phyloP scores from a whole-genome alignment of 2,113 vertebrate species.

The Microtus pennsylvanicus region DNA sequence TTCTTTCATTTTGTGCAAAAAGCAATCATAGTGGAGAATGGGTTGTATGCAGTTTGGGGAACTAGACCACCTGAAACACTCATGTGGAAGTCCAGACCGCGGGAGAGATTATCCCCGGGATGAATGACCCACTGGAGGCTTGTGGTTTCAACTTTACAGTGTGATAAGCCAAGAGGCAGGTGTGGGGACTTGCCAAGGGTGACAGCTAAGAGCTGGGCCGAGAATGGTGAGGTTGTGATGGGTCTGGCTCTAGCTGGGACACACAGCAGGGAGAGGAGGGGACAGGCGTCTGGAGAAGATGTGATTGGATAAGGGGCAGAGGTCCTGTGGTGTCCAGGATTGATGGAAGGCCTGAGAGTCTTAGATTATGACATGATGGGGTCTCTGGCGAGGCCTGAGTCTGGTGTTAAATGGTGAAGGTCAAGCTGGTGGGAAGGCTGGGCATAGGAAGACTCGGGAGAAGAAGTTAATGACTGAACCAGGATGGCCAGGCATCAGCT shows the following conservation, averaged over 20 bases:
- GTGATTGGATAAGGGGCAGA: too few species aligned
- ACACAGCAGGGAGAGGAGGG: neutral
- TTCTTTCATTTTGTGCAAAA: neutral
- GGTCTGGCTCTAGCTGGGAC: neutral
- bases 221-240: neutral
- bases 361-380: neutral
- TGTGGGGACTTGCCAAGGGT: neutral
- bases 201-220: neutral
- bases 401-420: neutral
- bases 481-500: neutral
- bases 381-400: neutral
- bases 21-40: neutral
- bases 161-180: neutral
- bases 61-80: neutral
- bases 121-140: slow-evolving; percentile 14
- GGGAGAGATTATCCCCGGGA: neutral
- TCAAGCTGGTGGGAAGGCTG: neutral
- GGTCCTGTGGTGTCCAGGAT: fast-evolving
- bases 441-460: neutral
- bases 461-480: neutral
- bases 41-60: slow-evolving; percentile 44
- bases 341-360: neutral
- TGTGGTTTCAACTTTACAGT: slow-evolving; percentile 1
- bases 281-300: too few species aligned
- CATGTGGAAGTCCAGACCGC: neutral